Conservation (phyloP, 2,113 vertebrate species). For the Thermophis baileyi region DNA sequence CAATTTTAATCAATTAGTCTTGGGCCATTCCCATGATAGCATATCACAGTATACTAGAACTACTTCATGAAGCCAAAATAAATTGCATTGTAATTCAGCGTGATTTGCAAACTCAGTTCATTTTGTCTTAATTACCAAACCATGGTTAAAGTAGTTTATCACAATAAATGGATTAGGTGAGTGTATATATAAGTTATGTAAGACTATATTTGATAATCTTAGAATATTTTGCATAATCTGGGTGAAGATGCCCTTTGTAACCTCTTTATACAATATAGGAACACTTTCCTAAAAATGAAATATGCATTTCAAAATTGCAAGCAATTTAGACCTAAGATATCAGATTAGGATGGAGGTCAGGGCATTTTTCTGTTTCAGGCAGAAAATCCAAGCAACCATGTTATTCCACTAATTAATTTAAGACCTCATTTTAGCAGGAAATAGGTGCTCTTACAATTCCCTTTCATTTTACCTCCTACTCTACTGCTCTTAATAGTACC, state of each 20-base stretch:
- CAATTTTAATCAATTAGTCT: background rate
- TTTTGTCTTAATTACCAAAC: background rate
- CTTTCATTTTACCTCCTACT: background rate
- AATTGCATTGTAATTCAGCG: background rate
- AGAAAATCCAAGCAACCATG: background rate
- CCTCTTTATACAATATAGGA: background rate
- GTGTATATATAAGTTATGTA: background rate
- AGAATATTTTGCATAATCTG: background rate
- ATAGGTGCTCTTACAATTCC: background rate
- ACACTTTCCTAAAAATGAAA: background rate
- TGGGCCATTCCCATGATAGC: background rate
- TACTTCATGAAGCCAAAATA: background rate
- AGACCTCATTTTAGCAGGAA: background rate
- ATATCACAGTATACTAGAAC: background rate
- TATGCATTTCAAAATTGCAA: background rate
- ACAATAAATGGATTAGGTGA: background rate
- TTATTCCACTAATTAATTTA: background rate
- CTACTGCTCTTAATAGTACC: background rate
- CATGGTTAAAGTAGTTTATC: background rate
- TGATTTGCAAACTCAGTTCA: background rate
- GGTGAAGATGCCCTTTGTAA: background rate
- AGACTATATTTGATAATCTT: background rate
- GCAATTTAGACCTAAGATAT: background rate
- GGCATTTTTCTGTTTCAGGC: background rate
- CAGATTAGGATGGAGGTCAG: background rate